Percentiles rank a stretch among this genome's conserved stretches.
Conservation (phyloP, 2,797 vertebrate genomes). For the Poecilia velifera region DNA sequence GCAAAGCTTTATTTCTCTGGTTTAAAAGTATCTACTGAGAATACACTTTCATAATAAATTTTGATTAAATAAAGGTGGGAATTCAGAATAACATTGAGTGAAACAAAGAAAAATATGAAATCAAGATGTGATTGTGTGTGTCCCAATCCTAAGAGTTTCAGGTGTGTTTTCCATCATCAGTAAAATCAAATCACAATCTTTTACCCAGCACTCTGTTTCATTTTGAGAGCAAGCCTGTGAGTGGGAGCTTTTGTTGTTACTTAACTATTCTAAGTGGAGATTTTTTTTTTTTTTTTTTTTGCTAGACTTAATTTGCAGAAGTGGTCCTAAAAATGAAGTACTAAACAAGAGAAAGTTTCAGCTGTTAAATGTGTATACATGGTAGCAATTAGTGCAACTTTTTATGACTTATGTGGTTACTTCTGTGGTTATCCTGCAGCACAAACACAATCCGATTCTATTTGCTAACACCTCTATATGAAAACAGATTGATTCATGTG, state of each 20-base stretch:
- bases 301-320: conserved; percentile 44
- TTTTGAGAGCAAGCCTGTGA: conserved; percentile 17
- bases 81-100: neutral
- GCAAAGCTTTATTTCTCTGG: neutral
- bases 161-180: conserved; percentile 5
- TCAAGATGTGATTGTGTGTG: conserved; percentile 20
- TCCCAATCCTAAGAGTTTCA: conserved; percentile 10
- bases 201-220: conserved; percentile 14
- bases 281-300: neutral
- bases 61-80: conserved; percentile 2
- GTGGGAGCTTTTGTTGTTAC: conserved; percentile 22
- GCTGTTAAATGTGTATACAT: conserved; percentile 27
- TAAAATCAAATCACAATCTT: conserved; percentile 27
- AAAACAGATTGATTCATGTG: conserved; percentile 12
- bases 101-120: conserved; percentile 21
- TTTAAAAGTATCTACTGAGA: neutral
- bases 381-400: conserved; percentile 32
- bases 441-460: neutral
- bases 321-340: conserved; percentile 25
- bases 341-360: conserved; percentile 28
- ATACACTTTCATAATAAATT: conserved; percentile 4
- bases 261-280: conserved; percentile 43
- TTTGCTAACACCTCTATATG: neutral
- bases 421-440: conserved; percentile 1
- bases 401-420: conserved; percentile 2